Evolutionary conservation across 2,888 invertebrate genomes (phyloP), one percentile per base, ranked within the genome.

Genomic region (Nasonia oneida): DNA sequence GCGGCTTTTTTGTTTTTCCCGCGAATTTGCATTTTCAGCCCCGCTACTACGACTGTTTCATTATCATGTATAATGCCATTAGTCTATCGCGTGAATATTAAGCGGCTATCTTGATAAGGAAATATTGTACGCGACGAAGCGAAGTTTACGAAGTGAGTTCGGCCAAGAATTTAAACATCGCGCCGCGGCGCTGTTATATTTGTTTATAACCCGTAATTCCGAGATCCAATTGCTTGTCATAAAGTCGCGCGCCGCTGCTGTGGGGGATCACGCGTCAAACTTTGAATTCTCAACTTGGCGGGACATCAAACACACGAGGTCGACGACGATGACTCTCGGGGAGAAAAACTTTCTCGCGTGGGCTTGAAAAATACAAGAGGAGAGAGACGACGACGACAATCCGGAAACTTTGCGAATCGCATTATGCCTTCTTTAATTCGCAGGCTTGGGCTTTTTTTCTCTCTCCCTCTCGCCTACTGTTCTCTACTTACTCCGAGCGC

Each of bases 341-440:
- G n/a, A 61, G 57, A 47, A 47, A 73, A 73, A 73, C 47, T 73
- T 73, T 12, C 73, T 4, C 23, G 47, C 73, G 47, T 3, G n/a
- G 67, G 67, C 33, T 67, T 33, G 67, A 67, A 67, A 29, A 29
- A 67, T 67, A 33, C 67, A 67, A 14, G 29, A 33, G 29, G 71
- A 12, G 47, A 42, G 73, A n/a, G 37, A 12, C 18, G 73, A 39
- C 73, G 73, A 47, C 18, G 73, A 23, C 70, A 70, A 42, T 64
- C 42, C 71, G 67, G 23, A 64, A 83, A 83, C 82, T 83, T 83
- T 57, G 23, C 76, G 76, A 83, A 83, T 70, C 53, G 70, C 39
- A 64, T 83, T 83, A 83, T 70, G 70, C 76, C 67, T 29, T 83
- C 76, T 70, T 77, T 83, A 76, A 83, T 83, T 77, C 76, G 53